These are phyloP conservation scores for Abramis brama DNA, from an alignment of 2,113 vertebrate genomes.

Conservation along the genomic window DNA sequence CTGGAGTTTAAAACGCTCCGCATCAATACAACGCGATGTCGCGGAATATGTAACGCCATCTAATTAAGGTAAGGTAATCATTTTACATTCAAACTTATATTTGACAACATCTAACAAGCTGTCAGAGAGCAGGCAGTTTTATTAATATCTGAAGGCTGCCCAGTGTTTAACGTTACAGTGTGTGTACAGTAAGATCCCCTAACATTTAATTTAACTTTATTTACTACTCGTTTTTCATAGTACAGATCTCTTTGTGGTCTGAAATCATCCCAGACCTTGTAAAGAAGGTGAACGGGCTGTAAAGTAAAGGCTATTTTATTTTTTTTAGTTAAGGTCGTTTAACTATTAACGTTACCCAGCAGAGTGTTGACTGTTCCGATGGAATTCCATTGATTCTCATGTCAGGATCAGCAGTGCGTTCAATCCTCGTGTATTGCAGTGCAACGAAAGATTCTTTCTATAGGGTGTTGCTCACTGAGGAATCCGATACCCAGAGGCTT, in stretches of 20 bases:
- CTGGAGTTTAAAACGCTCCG: not conserved
- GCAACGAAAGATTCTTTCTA: not conserved
- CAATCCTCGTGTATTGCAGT: not conserved
- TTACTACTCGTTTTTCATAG: not conserved
- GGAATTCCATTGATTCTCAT: slow-evolving; percentile 13
- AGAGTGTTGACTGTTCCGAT: slow-evolving; percentile 1
- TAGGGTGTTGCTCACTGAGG: not conserved
- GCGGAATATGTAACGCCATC: not conserved
- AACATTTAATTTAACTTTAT: not conserved
- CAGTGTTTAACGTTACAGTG: not conserved
- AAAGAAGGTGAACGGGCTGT: not conserved
- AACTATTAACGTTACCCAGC: not conserved
- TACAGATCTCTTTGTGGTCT: not conserved
- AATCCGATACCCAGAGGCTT: not conserved
- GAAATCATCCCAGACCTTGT: not conserved
- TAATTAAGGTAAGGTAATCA: slow-evolving; percentile 11
- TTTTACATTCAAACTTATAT: slow-evolving; percentile 1
- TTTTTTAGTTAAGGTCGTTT: not conserved
- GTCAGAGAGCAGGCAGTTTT: not conserved
- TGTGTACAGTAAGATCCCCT: not conserved
- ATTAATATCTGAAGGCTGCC: not conserved
- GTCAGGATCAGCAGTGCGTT: not conserved
- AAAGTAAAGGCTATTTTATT: not conserved
- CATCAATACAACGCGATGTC: not conserved
- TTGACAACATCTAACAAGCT: not conserved